Base-by-base conservation (phyloP, 2,113 vertebrate genomes). In the Microtus oregoni region DNA sequence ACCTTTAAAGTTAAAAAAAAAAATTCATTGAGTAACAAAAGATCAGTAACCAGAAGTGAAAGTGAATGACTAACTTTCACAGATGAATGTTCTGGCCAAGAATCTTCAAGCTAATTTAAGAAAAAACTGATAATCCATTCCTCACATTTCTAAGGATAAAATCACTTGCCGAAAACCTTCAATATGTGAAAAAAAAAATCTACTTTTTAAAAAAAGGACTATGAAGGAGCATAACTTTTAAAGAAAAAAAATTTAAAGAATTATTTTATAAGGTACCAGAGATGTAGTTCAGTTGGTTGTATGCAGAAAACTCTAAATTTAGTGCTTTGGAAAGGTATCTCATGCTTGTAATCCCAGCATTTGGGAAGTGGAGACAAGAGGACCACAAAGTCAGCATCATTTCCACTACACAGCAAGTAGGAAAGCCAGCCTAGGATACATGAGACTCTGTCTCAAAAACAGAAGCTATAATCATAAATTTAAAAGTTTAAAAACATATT, bases 31-130 rank as follows among this genome's bases (percentile, higher is more conserved):
- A 94, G 90, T 97, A 95, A 93, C 94, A 94, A 96, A 94, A 95
- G 91, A 97, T 85, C 77, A 95, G 97, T 81, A 97, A 88, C 94
- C 97, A 98, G 93, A 96, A 96, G 83, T 92, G 90, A 96, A 96
- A 96, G 92, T 81, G 83, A 97, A 95, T 73, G 93, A 97, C 95
- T 97, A 97, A 97, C 94, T 97, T 97, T 96, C 94, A 97, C 81
- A 98, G 89, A 97, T 83, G 92, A 94, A 97, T 96, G 75, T 96
- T 94, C 92, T 90, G 52, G 96, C 97, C 93, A 98, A 97, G 97
- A 97, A 94, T 94, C 67, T 89, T 88, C 32, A 73, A 97, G 92
- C 95, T 96, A 97, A 97, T 97, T 98, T 97, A 95, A 97, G 95
- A 97, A 93, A 73, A 72, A 97, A 94, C 93, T 77, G 96, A 96